A percentile compares a stretch with the other conserved stretches of the same genome.
Conservation (phyloP, 2,888 invertebrate genomes). For the Apeira syringaria region DNA sequence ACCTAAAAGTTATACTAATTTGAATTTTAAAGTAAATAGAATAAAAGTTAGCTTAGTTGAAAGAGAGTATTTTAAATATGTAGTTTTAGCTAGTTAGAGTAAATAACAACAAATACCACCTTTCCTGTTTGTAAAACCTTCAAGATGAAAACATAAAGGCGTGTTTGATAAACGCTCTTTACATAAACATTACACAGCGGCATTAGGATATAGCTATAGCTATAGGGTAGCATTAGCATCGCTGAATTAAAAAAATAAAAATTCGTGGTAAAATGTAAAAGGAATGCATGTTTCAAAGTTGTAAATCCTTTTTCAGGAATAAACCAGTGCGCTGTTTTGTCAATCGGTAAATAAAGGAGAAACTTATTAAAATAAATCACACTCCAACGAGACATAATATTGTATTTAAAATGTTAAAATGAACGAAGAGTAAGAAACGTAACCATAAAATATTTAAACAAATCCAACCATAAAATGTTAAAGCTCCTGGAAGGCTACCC, state of each 20-base stretch:
- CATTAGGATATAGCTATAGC: no score
- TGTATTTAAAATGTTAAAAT: background rate
- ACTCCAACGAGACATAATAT: background rate
- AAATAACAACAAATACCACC: no score
- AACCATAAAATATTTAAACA: conserved; percentile 11
- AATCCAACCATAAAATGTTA: conserved; percentile 14
- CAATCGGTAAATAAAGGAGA: background rate
- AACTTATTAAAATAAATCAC: conserved; percentile 6
- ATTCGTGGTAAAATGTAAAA: background rate
- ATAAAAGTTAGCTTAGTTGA: no score
- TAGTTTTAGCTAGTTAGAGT: no score
- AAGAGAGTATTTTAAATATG: no score
- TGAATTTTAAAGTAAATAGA: no score
- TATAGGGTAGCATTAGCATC: background rate
- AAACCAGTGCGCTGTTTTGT: no score
- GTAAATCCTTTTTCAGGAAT: no score
- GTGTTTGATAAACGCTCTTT: no score
- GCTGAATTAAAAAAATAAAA: background rate
- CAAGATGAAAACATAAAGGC: no score
- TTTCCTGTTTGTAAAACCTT: background rate
- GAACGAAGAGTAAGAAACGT: background rate
- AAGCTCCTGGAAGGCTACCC: conserved; percentile 38
- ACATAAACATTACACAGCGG: no score
- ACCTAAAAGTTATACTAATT: no score
- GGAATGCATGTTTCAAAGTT: background rate